These are phyloP conservation scores for Megalops atlanticus DNA, from an alignment of 2,113 vertebrate species.

Conservation along the genomic window DNA sequence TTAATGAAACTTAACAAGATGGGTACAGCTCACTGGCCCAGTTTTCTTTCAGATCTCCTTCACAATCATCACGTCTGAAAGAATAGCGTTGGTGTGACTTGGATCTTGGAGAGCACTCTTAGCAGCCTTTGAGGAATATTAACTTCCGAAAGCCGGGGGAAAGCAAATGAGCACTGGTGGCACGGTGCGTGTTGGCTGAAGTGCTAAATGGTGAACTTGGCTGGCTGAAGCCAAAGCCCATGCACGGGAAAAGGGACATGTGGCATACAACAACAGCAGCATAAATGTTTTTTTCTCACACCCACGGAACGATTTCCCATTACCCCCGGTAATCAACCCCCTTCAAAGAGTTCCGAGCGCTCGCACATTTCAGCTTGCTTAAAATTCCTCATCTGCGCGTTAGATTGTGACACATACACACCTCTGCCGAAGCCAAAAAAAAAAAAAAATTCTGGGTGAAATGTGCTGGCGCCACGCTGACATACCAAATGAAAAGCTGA, in stretches of 20 bases:
- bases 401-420: too few relatives aligned
- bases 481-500: too few relatives aligned
- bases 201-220: background rate
- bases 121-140: background rate
- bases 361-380: too few relatives aligned
- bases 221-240: background rate
- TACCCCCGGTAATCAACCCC: too few relatives aligned
- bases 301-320: background rate
- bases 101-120: background rate
- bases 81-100: background rate
- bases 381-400: too few relatives aligned
- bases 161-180: background rate
- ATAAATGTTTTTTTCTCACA: background rate
- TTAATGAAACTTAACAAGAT: too few relatives aligned
- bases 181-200: background rate
- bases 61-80: background rate
- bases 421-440: too few relatives aligned
- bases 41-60: too few relatives aligned
- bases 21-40: too few relatives aligned
- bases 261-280: background rate
- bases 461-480: too few relatives aligned
- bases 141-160: background rate
- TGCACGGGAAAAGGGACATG: background rate
- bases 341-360: background rate
- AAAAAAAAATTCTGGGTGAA: too few relatives aligned